Conservation (phyloP, 1,140 invertebrate genomes). For the Bombus sibiricus region DNA sequence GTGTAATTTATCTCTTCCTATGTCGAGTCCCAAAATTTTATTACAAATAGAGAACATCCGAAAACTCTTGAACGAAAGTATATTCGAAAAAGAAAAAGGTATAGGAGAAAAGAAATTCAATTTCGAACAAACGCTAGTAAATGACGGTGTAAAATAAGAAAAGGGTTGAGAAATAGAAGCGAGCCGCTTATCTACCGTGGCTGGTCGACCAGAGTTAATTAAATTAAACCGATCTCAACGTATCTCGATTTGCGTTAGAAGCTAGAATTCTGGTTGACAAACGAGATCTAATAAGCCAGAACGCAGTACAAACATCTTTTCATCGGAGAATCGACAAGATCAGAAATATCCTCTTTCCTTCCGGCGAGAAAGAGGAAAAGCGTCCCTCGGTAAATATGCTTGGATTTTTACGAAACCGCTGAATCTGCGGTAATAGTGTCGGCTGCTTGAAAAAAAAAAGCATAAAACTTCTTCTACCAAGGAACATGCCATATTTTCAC, state of each 20-base stretch:
- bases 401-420: background rate
- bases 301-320: background rate
- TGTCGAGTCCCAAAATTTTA: too few relatives aligned
- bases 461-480: background rate
- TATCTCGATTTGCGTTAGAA: background rate
- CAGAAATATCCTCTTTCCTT: background rate
- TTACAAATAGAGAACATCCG: too few relatives aligned
- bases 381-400: background rate
- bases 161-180: background rate
- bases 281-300: background rate
- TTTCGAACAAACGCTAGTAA: background rate
- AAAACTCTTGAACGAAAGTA: too few relatives aligned
- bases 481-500: background rate
- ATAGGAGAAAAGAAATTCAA: too few relatives aligned
- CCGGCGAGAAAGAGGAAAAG: background rate
- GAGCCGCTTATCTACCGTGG: background rate
- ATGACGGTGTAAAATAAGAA: background rate
- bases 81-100: background rate
- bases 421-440: background rate
- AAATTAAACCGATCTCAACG: background rate
- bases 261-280: background rate
- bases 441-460: background rate
- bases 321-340: background rate
- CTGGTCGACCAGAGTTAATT: background rate
- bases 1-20: too few relatives aligned